Base-by-base conservation (phyloP, 2,113 vertebrate species). In the Kryptolebias marmoratus region DNA sequence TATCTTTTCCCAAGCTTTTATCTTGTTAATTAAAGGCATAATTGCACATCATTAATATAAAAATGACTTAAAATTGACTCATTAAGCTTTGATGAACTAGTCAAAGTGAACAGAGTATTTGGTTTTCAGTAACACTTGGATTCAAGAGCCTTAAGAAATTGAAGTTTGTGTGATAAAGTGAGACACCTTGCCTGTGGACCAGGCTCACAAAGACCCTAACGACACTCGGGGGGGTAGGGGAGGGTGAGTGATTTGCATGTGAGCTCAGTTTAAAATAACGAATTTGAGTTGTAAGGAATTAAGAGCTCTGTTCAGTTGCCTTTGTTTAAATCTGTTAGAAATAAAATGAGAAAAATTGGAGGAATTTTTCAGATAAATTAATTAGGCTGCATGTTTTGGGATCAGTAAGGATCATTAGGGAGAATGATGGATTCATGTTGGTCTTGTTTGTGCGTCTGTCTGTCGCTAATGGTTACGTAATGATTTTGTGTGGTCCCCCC, bases 1-100 rank as follows among this genome's bases (percentile, higher is more conserved):
- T 67, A 70, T 36, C n/a, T 28, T 57, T 72, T 56, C 64, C 66
- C 0, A 42, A 22, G 71, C 50, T 81, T 78, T 52, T 68, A 64
- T 81, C 52, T 30, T 2, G 11, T 60, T 48, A 70, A 56, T 85
- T 59, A 52, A 30, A 53, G 36, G 10, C n/a, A 74, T 71, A 70
- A 70, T 70, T 71, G 55, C 32, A 14, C 45, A 16, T 66, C 49
- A 68, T 76, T 56, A 66, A 64, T 50, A 60, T 47, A 31, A 39
- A 59, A 61, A 15, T 60, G 13, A 47, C 32, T 42, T 28, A 65
- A 22, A 56, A 64, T 50, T 4, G 55, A 69, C 49, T 54, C 60
- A 71, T 76, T 22, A 15, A 0, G 22, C 48, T 66, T 75, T 45
- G 14, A 52, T 70, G 45, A 60, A 65, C 27, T 72, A 32, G 13